Evolutionary conservation across 2,888 invertebrate species (phyloP).

Genomic region (Pseudolycoriella hygida): DNA sequence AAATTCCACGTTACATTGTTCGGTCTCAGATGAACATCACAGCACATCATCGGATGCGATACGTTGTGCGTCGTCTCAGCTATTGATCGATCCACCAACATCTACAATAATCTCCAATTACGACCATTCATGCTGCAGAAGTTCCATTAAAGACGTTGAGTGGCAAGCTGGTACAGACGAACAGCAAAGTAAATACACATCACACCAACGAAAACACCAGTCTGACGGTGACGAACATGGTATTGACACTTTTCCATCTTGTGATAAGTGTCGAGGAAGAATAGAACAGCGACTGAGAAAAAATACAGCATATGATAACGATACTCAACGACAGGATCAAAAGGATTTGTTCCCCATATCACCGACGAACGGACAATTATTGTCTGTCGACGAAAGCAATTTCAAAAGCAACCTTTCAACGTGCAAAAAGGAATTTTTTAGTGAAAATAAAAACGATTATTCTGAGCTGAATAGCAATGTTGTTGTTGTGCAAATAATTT

Average conservation of each 20-base stretch:
- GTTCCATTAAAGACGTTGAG: background rate
- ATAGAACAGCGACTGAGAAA: constrained; percentile 4
- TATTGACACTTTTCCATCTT: background rate
- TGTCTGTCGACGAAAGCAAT: constrained; percentile 3
- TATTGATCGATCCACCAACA: too few species aligned
- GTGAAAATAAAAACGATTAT: constrained; percentile 6
- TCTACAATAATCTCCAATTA: background rate
- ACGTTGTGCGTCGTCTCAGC: background rate
- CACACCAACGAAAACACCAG: background rate
- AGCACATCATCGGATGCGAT: background rate
- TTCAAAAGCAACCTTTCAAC: background rate
- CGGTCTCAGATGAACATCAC: constrained; percentile 1
- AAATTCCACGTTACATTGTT: background rate
- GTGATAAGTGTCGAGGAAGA: background rate
- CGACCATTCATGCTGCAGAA: constrained; percentile 1
- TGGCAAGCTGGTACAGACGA: background rate
- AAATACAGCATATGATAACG: constrained; percentile 10
- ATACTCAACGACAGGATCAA: constrained; percentile 9
- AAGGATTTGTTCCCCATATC: background rate
- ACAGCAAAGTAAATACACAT: constrained; percentile 1
- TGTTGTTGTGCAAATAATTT: constrained; percentile 9
- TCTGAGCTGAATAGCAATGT: constrained; percentile 2
- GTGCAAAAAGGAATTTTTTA: constrained; percentile 7
- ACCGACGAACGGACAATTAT: background rate
- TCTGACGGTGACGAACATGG: background rate